A percentile compares a stretch with the other conserved stretches of the same genome.
These are phyloP conservation scores for Bibio marci DNA, from an alignment of 2,888 invertebrate species.

Conservation along the genomic window DNA sequence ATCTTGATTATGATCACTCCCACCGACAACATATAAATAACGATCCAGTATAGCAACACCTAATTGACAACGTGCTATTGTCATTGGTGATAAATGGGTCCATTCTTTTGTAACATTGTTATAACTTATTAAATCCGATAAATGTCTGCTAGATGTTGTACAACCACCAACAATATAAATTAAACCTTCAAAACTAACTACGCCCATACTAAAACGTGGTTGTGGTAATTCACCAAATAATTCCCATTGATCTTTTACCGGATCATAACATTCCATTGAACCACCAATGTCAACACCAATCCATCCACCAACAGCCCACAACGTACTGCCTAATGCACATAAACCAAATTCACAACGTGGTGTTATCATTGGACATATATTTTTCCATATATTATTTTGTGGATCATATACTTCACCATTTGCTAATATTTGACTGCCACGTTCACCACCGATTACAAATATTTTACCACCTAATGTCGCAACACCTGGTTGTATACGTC, in stretches of 20 bases:
- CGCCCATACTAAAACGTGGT: constrained; percentile 82
- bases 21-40: constrained; percentile 70
- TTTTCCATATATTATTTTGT: constrained; percentile 41
- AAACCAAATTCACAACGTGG: constrained; percentile 82
- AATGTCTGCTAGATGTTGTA: constrained; percentile 60
- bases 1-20: constrained; percentile 64
- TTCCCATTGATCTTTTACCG: constrained; percentile 59
- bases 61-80: constrained; percentile 70
- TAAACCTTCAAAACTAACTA: constrained; percentile 40
- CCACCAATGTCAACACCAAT: constrained; percentile 81
- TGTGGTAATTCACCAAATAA: constrained; percentile 63
- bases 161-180: constrained; percentile 88
- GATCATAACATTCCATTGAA: constrained; percentile 76
- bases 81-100: constrained; percentile 59
- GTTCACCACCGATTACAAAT: constrained; percentile 83
- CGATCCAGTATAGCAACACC: constrained; percentile 74
- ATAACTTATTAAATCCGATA: constrained; percentile 62
- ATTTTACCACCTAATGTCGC: constrained; percentile 69
- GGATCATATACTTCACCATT: constrained; percentile 76
- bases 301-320: constrained; percentile 88
- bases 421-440: constrained; percentile 73
- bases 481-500: constrained; percentile 75
- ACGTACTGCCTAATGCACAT: constrained; percentile 61
- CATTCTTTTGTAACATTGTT: constrained; percentile 59
- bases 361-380: constrained; percentile 56